Evolutionary conservation across 1,140 invertebrate species (phyloP).

Genomic region (Diachasmimorpha longicaudata): DNA sequence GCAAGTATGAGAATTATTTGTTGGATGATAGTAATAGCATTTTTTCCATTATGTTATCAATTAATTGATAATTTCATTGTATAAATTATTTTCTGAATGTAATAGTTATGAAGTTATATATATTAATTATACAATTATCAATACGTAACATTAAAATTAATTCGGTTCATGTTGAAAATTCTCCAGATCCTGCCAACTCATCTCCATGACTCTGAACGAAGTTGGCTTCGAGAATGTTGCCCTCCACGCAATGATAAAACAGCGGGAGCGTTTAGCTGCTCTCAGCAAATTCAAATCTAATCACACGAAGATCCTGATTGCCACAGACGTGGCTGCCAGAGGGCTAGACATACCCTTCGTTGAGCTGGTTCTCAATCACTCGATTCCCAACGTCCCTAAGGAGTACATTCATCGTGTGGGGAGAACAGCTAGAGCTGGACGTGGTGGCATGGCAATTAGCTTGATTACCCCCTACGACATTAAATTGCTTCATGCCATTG

Average conservation of each 20-base stretch:
- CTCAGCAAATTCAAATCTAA: conserved; percentile 88
- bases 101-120: too few relatives aligned
- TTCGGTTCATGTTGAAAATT: conserved; percentile 14
- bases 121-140: too few relatives aligned
- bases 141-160: too few relatives aligned
- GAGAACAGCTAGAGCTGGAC: conserved; percentile 91
- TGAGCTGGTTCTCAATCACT: conserved; percentile 93
- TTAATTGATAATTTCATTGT: too few relatives aligned
- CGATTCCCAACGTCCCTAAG: conserved; percentile 86
- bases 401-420: conserved; percentile 98
- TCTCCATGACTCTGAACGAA: conserved; percentile 85
- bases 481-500: conserved; percentile 84
- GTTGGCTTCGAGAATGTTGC: conserved; percentile 88
- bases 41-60: too few relatives aligned
- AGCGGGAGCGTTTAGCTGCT: conserved; percentile 79
- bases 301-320: conserved; percentile 84
- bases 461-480: conserved; percentile 93
- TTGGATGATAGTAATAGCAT: too few relatives aligned
- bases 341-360: conserved; percentile 90
- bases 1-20: conserved; percentile 73
- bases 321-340: conserved; percentile 95
- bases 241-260: conserved; percentile 85
- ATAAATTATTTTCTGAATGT: too few relatives aligned
- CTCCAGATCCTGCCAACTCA: conserved; percentile 79
- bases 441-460: conserved; percentile 85